phyloP scores from a whole-genome alignment of 2,888 invertebrate genomes.

The Nineta flava region DNA sequence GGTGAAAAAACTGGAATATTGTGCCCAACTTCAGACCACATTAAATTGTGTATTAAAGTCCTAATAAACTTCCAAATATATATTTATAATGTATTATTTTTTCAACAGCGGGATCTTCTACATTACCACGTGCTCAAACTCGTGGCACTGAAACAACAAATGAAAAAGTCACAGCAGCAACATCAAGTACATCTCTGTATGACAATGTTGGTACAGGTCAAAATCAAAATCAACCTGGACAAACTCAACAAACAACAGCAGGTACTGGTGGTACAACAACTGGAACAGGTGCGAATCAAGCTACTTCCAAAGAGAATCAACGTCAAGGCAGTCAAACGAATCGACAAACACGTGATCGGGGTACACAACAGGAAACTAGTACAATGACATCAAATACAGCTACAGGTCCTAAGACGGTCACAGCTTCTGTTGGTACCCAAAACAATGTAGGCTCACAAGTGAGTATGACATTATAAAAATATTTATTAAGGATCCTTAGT shows the following conservation, averaged over 20 bases:
- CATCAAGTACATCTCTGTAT: slow-evolving; percentile 77
- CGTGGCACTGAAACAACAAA: slow-evolving; percentile 47
- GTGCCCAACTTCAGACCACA: no score
- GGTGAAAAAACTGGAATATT: no score
- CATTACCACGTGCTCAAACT: slow-evolving; percentile 62
- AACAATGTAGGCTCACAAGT: slow-evolving; percentile 50
- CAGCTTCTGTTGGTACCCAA: slow-evolving; percentile 51
- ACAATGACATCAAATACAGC: slow-evolving; percentile 48
- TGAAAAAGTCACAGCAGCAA: slow-evolving; percentile 67
- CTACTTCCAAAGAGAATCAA: slow-evolving; percentile 10
- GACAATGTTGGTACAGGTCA: slow-evolving; percentile 50
- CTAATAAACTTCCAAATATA: no score
- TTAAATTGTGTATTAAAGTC: no score
- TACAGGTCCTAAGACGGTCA: slow-evolving; percentile 45
- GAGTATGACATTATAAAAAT: slow-evolving; percentile 9
- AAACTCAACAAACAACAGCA: slow-evolving; percentile 24
- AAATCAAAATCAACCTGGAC: slow-evolving; percentile 29
- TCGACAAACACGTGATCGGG: slow-evolving; percentile 26
- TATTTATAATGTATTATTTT: not conserved
- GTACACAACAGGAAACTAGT: slow-evolving; percentile 48
- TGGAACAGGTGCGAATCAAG: slow-evolving; percentile 14
- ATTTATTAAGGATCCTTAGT: no score
- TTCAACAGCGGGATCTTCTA: slow-evolving; percentile 56
- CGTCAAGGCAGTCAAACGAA: slow-evolving; percentile 21
- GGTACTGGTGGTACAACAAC: not conserved